These are phyloP conservation scores for Noctua fimbriata DNA, from an alignment of 2,888 invertebrate genomes.

Conservation along the genomic window DNA sequence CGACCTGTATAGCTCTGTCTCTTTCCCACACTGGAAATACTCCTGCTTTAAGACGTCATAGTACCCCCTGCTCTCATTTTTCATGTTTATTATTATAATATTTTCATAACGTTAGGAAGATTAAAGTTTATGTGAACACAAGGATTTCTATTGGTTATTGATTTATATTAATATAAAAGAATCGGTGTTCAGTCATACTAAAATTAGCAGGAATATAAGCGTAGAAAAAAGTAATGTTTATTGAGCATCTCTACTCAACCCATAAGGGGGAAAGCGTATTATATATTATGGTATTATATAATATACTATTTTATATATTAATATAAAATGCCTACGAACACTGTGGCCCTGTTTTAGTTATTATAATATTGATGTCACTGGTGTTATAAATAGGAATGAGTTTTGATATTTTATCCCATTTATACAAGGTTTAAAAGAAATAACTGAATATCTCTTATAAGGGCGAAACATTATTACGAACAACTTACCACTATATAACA, in stretches of 20 bases:
- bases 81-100: background rate
- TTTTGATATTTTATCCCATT: background rate
- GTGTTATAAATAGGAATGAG: slow-evolving; percentile 16
- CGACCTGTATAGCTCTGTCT: too few species aligned
- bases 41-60: too few species aligned
- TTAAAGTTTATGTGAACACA: slow-evolving; percentile 16
- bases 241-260: slow-evolving; percentile 56
- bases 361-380: slow-evolving; percentile 11
- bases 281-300: background rate
- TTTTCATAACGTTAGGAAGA: background rate
- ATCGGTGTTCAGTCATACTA: slow-evolving; percentile 28
- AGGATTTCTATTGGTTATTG: background rate
- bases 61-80: too few species aligned
- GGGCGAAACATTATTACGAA: background rate
- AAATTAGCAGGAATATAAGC: slow-evolving; percentile 17
- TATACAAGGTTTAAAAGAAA: slow-evolving; percentile 1
- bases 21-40: too few species aligned
- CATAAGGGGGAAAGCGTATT: slow-evolving; percentile 24
- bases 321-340: slow-evolving; percentile 59
- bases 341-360: slow-evolving; percentile 51
- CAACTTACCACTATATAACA: background rate
- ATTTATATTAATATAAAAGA: background rate
- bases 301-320: slow-evolving; percentile 37
- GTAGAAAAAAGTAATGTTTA: slow-evolving; percentile 35
- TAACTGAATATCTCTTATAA: background rate